Base-by-base conservation (phyloP, 2,888 invertebrate species). In the Polylopha cassiicola region DNA sequence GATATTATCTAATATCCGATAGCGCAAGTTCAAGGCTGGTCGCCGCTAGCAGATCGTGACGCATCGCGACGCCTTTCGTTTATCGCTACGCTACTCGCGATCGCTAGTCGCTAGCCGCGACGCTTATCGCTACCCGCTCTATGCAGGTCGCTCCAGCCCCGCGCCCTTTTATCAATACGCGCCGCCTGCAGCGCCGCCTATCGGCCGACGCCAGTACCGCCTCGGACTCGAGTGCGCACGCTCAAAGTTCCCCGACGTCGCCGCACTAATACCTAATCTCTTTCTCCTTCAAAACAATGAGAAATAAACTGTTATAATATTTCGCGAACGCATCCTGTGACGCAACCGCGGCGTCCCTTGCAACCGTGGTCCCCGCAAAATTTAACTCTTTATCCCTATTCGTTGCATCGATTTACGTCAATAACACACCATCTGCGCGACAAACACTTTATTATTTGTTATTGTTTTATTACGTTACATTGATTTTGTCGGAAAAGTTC, bases 101-200 rank as follows among this genome's bases (percentile, higher is more conserved):
- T 39, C 21, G 36, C 22, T 49, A 50, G 49, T 50, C 48, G 45
- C 47, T 44, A 47, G 43, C 48, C 47, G 50, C 50, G 50, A 48
- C 58, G 58, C 59, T 58, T 64, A 48, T 47, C 48, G 50, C 46
- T 50, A 48, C 60, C 56, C 52, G 55, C 48, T 42, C 47, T 47
- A 30, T 47, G 33, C 32, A 17, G 29, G 29, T 9, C 26, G 27
- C 33, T 36, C 24, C 32, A 32, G 41, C 37, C 57, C 59, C 64
- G 73, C 68, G 75, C 75, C 73, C 70, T 76, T 81, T 78, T 80
- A 74, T 81, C 82, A 79, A 80, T 80, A 81, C 69, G 58, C 48
- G 51, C 39, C 50, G 54, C 55, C 43, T 44, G 48, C 63, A 72
- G 69, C 80, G 81, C 82, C 80, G 73, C 64, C 81, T 69, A 54